Evolutionary conservation across 2,888 invertebrate species (phyloP).

Genomic region (Eilema caniola): DNA sequence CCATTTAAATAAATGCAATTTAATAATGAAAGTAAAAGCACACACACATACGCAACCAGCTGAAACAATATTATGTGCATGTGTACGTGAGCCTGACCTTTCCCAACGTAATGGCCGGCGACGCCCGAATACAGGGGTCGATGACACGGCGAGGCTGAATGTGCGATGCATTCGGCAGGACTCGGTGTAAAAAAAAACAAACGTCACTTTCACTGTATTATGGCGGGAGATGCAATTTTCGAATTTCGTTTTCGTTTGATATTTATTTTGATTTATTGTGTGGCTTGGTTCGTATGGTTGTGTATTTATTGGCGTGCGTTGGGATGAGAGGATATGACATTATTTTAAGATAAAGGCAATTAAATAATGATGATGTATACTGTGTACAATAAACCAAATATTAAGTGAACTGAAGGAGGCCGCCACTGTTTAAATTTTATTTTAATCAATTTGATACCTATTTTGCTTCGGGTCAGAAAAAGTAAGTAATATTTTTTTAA

Average conservation of each 20-base stretch:
- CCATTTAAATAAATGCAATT: conserved; percentile 49
- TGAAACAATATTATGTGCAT: conserved; percentile 30
- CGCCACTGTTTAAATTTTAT: no score
- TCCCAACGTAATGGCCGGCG: conserved; percentile 78
- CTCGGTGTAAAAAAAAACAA: conserved; percentile 66
- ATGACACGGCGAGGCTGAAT: conserved; percentile 78
- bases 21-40: conserved; percentile 80
- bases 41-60: conserved; percentile 56
- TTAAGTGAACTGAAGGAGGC: no score
- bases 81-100: conserved; percentile 80
- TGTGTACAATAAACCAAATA: no score
- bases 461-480: no score
- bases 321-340: neutral
- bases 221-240: conserved; percentile 52
- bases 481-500: no score
- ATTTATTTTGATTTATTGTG: conserved; percentile 11
- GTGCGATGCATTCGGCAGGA: conserved; percentile 76
- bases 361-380: no score
- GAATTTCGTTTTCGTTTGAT: conserved; percentile 25
- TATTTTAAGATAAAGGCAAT: neutral
- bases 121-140: conserved; percentile 80
- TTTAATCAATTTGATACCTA: no score
- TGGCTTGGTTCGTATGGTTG: no score
- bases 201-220: conserved; percentile 73
- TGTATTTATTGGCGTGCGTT: neutral